These are phyloP conservation scores for Ophioninae sp. DNA, from an alignment of 2,888 invertebrate species.

Conservation along the genomic window DNA sequence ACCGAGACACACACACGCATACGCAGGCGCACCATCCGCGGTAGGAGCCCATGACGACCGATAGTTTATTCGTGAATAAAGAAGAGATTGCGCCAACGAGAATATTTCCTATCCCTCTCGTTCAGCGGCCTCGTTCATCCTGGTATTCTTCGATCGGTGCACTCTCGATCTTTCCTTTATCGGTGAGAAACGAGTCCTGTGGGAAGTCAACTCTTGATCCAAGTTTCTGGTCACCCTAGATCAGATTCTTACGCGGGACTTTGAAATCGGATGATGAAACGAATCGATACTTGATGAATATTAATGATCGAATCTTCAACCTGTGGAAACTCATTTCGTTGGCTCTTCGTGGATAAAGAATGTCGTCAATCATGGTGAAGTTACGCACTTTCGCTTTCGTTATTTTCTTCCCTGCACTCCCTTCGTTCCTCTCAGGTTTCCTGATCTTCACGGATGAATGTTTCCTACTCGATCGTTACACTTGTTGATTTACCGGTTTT, in stretches of 20 bases:
- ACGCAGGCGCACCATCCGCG: background rate
- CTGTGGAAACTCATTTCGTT: conserved; percentile 2
- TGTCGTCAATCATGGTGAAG: conserved; percentile 50
- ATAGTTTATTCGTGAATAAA: conserved; percentile 56
- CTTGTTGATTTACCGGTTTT: conserved; percentile 16
- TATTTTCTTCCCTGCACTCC: conserved; percentile 4
- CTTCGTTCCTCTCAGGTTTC: conserved; percentile 35
- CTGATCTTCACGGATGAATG: conserved; percentile 30
- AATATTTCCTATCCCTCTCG: conserved; percentile 47
- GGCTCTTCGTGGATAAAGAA: conserved; percentile 3
- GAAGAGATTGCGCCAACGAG: conserved; percentile 53
- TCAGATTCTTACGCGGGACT: conserved; percentile 49
- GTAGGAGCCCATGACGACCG: conserved; percentile 38
- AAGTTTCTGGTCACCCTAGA: conserved; percentile 37
- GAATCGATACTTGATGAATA: conserved; percentile 59
- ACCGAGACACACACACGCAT: background rate
- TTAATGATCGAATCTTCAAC: conserved; percentile 53
- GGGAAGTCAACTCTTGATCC: background rate
- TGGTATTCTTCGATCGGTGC: conserved; percentile 40
- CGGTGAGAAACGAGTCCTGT: conserved; percentile 5
- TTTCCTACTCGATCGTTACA: background rate
- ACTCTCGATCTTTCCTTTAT: conserved; percentile 56
- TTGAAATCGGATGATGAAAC: conserved; percentile 47
- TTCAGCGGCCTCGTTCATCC: conserved; percentile 61
- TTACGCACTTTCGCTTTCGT: conserved; percentile 52